A percentile compares a stretch with the other conserved stretches of the same genome.
Evolutionary conservation across 2,113 vertebrate species (phyloP).

Genomic region (Triplophysa siluroides): DNA sequence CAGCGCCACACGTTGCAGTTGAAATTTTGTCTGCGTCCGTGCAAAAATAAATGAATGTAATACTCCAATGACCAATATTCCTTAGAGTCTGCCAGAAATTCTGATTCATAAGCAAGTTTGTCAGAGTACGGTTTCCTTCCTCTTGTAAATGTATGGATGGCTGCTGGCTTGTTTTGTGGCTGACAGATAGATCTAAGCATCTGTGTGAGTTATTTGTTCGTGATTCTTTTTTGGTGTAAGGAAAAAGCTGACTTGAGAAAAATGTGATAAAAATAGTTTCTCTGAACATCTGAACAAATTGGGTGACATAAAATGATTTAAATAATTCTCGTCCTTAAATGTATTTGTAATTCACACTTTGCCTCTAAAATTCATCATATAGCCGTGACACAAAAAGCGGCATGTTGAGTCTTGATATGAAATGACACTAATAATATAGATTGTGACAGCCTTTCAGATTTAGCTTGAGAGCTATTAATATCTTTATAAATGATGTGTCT

Average conservation of each 20-base stretch:
- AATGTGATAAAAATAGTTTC: background rate
- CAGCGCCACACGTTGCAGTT: slow-evolving; percentile 11
- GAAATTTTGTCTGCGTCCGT: slow-evolving; percentile 12
- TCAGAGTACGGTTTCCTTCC: slow-evolving; percentile 18
- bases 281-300: background rate
- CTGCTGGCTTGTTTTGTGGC: slow-evolving; percentile 34
- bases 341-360: slow-evolving; percentile 11
- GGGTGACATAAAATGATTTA: background rate
- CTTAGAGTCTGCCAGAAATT: slow-evolving; percentile 36
- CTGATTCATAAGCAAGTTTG: slow-evolving; percentile 43
- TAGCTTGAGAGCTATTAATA: slow-evolving; percentile 2
- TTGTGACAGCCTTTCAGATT: slow-evolving; percentile 16
- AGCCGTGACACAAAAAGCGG: background rate
- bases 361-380: background rate
- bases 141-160: slow-evolving; percentile 22
- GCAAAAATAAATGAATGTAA: slow-evolving; percentile 39
- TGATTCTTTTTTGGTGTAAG: slow-evolving; percentile 14
- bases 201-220: slow-evolving; percentile 31
- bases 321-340: slow-evolving; percentile 18
- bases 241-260: slow-evolving; percentile 6
- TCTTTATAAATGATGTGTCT: background rate
- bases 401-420: background rate
- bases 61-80: slow-evolving; percentile 2
- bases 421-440: slow-evolving; percentile 21
- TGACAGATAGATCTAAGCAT: slow-evolving; percentile 29